Evolutionary conservation across 30 jellyfish, hydroid and myxozoan genomes (phyloP), one percentile per base, ranked within the genome.

Genomic region (Sanderia malayensis): DNA sequence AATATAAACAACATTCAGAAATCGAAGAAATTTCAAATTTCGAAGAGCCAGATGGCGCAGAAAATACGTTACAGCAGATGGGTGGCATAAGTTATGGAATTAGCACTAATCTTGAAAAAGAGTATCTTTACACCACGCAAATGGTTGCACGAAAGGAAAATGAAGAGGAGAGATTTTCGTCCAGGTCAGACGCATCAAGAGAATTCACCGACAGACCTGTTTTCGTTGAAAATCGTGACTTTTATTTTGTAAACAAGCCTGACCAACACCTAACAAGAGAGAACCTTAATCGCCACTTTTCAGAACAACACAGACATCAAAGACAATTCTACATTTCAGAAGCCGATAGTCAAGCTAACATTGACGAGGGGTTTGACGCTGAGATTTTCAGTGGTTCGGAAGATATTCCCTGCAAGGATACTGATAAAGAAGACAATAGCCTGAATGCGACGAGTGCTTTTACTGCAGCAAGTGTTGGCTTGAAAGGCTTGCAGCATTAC

Each of bases 401-500:
- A n/a, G n/a, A n/a, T n/a, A n/a, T n/a, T n/a, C n/a, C n/a, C n/a
- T n/a, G n/a, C n/a, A n/a, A n/a, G n/a, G n/a, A n/a, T n/a, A n/a
- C n/a, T n/a, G n/a, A n/a, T n/a, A n/a, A n/a, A n/a, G n/a, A n/a
- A n/a, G n/a, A n/a, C n/a, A n/a, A n/a, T n/a, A n/a, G n/a, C n/a
- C n/a, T n/a, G n/a, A n/a, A n/a, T n/a, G n/a, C n/a, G n/a, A n/a
- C n/a, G n/a, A n/a, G n/a, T n/a, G n/a, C n/a, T n/a, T n/a, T n/a
- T n/a, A n/a, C n/a, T n/a, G n/a, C n/a, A n/a, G n/a, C n/a, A n/a
- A n/a, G n/a, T n/a, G n/a, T n/a, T n/a, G n/a, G n/a, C n/a, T n/a
- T n/a, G n/a, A n/a, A 60, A 66, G 89, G 89, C 1, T 58, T 78
- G 80, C 75, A 47, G 31, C 89, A 78, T 37, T 78, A 60, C 63